phyloP scores from a whole-genome alignment of 2,888 invertebrate genomes.

The Agrochola lychnidis region DNA sequence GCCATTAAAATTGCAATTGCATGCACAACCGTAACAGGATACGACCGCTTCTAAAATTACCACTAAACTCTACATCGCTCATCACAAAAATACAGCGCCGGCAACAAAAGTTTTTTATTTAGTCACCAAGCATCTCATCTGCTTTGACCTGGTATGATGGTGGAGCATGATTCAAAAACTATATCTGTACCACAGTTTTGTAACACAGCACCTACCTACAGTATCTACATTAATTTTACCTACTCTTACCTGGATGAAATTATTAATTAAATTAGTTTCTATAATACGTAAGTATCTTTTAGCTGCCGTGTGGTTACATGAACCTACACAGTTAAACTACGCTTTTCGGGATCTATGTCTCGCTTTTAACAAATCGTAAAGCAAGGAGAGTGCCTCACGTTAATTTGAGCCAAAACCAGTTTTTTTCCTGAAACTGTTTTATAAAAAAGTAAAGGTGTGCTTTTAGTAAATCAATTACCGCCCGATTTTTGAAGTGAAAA shows the following conservation, averaged over 20 bases:
- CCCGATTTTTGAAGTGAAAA: too few relatives aligned
- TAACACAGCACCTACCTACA: background rate
- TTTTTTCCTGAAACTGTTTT: too few relatives aligned
- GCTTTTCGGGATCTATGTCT: background rate
- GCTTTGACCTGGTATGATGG: slow-evolving; percentile 43
- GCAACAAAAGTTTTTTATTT: slow-evolving; percentile 54
- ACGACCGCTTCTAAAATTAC: slow-evolving; percentile 61
- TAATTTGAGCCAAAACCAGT: background rate
- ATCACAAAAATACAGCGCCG: slow-evolving; percentile 26
- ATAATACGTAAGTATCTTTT: too few relatives aligned
- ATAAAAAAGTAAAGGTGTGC: too few relatives aligned
- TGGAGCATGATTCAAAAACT: background rate
- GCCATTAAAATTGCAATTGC: slow-evolving; percentile 50
- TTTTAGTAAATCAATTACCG: too few relatives aligned
- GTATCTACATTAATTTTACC: too few relatives aligned
- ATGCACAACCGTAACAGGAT: slow-evolving; percentile 59
- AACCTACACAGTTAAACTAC: too few relatives aligned
- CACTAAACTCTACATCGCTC: slow-evolving; percentile 52
- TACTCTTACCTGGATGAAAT: too few relatives aligned
- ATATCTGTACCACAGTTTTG: background rate
- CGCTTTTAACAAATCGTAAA: background rate
- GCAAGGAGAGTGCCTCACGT: background rate
- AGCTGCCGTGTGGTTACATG: too few relatives aligned
- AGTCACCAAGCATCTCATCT: slow-evolving; percentile 52
- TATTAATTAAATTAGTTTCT: too few relatives aligned